These are phyloP conservation scores for Sipha maydis DNA, from an alignment of 2,888 invertebrate species.

Conservation along the genomic window DNA sequence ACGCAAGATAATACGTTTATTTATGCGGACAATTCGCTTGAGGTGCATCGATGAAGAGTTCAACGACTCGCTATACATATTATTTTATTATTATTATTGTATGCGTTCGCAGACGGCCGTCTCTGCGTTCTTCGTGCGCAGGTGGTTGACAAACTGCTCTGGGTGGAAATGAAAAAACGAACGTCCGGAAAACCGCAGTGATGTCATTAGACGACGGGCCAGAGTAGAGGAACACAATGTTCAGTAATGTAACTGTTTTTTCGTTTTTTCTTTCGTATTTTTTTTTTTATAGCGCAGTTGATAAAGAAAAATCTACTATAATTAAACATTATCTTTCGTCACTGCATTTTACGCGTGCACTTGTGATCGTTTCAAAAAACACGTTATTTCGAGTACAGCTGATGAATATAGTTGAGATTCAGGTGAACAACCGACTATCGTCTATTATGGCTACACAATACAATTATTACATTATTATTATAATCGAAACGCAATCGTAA, in stretches of 20 bases:
- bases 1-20: not conserved
- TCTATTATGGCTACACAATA: not conserved
- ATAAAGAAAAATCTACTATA: not conserved
- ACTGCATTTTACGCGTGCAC: not conserved
- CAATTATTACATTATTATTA: not conserved
- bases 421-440: slow-evolving; percentile 11
- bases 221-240: slow-evolving; percentile 1
- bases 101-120: not conserved
- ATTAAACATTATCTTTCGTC: not conserved
- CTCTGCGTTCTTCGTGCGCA: not conserved
- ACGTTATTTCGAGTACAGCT: not conserved
- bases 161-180: slow-evolving; percentile 5
- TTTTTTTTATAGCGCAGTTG: not conserved
- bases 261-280: not conserved
- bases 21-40: not conserved
- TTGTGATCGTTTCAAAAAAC: not conserved
- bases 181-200: slow-evolving; percentile 44
- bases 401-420: not conserved
- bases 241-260: slow-evolving; percentile 24
- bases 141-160: slow-evolving; percentile 27
- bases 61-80: slow-evolving; percentile 9
- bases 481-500: slow-evolving; percentile 38
- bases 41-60: slow-evolving; percentile 4
- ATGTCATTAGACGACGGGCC: not conserved
- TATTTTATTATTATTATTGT: not conserved